A percentile compares a stretch with the other conserved stretches of the same genome.
phyloP scores from a whole-genome alignment of 2,888 invertebrate genomes.

The Dicyrtomina minuta region DNA sequence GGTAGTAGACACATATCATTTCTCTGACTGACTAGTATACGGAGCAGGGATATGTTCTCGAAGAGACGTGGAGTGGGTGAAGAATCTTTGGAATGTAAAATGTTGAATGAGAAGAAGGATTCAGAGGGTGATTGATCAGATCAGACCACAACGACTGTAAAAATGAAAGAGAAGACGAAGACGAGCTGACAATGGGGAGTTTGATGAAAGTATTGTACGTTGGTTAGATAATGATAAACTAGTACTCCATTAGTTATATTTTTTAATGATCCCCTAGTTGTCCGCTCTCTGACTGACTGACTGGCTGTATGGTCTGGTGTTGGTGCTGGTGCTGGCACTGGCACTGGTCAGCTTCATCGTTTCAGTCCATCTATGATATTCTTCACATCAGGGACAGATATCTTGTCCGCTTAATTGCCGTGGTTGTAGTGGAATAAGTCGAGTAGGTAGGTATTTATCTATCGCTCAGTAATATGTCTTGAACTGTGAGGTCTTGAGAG shows the following conservation, averaged over 20 bases:
- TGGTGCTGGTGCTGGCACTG: no score
- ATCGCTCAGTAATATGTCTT: not conserved
- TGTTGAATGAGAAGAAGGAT: constrained; percentile 35
- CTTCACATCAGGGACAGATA: not conserved
- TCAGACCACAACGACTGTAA: constrained; percentile 36
- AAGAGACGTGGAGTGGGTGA: constrained; percentile 1
- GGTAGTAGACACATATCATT: not conserved
- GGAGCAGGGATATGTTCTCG: not conserved
- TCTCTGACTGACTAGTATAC: not conserved
- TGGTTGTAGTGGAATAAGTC: not conserved
- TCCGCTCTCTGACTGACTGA: no score
- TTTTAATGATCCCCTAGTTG: no score
- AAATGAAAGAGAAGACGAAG: constrained; percentile 33
- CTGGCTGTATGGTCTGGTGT: not conserved
- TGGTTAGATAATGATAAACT: constrained; percentile 33
- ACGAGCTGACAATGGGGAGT: constrained; percentile 45
- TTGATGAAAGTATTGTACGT: constrained; percentile 43
- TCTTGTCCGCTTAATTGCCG: no score
- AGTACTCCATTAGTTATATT: not conserved
- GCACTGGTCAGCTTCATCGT: not conserved
- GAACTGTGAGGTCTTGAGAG: not conserved
- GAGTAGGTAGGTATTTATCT: constrained; percentile 2
- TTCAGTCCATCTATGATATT: not conserved
- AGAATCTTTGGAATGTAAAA: constrained; percentile 37
- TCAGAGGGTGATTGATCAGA: constrained; percentile 50